Conservation (phyloP, 2,113 vertebrate species). For the Tupaia chinensis region DNA sequence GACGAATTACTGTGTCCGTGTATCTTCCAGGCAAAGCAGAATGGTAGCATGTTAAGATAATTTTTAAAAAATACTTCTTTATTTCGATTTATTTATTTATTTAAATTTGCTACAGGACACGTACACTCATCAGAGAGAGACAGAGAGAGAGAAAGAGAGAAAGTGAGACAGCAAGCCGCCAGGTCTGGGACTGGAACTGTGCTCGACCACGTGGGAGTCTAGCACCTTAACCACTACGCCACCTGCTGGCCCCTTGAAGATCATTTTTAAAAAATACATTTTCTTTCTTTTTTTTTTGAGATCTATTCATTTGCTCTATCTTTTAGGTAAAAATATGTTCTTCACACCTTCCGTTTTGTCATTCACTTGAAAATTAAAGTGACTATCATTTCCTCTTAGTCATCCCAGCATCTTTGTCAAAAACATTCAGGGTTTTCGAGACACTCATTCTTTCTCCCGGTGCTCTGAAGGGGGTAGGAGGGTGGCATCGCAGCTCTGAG, state of each 20-base stretch:
- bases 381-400: conserved; percentile 70
- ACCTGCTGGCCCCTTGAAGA: neutral
- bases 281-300: neutral
- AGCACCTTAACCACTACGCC: no score
- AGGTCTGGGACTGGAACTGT: no score
- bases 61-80: neutral
- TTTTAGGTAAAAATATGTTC: conserved; percentile 42
- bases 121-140: no score
- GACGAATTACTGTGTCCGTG: neutral
- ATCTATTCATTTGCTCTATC: neutral
- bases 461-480: neutral
- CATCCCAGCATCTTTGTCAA: conserved; percentile 54
- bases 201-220: no score
- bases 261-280: neutral
- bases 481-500: neutral
- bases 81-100: no score
- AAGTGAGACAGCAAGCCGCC: no score
- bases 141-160: no score
- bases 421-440: conserved; percentile 17
- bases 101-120: no score
- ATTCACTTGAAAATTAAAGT: conserved; percentile 61
- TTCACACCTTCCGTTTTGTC: conserved; percentile 57
- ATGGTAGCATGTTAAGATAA: neutral
- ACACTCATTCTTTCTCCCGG: neutral
- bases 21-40: neutral